Conservation (phyloP, 2,113 vertebrate species). For the Polypterus bichir region DNA sequence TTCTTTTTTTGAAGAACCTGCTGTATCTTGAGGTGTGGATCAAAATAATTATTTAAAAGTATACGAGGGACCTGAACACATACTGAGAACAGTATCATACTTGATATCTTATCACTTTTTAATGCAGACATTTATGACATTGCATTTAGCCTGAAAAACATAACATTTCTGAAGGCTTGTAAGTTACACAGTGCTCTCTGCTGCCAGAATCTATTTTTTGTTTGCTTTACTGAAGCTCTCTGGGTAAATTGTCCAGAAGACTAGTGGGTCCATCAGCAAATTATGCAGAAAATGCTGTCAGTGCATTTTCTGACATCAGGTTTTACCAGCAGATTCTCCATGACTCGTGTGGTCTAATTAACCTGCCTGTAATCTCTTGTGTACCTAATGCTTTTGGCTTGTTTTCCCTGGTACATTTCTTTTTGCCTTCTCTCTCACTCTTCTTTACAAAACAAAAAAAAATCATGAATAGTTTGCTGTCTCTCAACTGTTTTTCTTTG, state of each 20-base stretch:
- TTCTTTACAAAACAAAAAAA: slow-evolving; percentile 14
- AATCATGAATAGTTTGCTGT: slow-evolving; percentile 23
- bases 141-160: too few relatives aligned
- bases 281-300: slow-evolving; percentile 69
- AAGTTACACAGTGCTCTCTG: slow-evolving; percentile 27
- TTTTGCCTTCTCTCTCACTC: slow-evolving; percentile 18
- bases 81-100: too few relatives aligned
- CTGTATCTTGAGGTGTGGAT: too few relatives aligned
- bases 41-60: too few relatives aligned
- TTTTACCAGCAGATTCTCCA: slow-evolving; percentile 24
- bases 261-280: slow-evolving; percentile 67
- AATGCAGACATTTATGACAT: too few relatives aligned
- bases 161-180: too few relatives aligned
- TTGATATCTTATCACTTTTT: too few relatives aligned
- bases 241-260: slow-evolving; percentile 76
- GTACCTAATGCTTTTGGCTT: slow-evolving; percentile 22
- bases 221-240: slow-evolving; percentile 52
- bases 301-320: slow-evolving; percentile 41
- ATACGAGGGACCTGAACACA: too few relatives aligned
- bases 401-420: slow-evolving; percentile 28
- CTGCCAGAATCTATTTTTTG: slow-evolving; percentile 43
- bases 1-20: too few relatives aligned
- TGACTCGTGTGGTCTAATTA: slow-evolving; percentile 47
- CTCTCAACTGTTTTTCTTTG: slow-evolving; percentile 13
- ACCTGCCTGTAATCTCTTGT: slow-evolving; percentile 47